Evolutionary conservation across 2,797 vertebrate genomes (phyloP).

Genomic region (Squalus acanthias): DNA sequence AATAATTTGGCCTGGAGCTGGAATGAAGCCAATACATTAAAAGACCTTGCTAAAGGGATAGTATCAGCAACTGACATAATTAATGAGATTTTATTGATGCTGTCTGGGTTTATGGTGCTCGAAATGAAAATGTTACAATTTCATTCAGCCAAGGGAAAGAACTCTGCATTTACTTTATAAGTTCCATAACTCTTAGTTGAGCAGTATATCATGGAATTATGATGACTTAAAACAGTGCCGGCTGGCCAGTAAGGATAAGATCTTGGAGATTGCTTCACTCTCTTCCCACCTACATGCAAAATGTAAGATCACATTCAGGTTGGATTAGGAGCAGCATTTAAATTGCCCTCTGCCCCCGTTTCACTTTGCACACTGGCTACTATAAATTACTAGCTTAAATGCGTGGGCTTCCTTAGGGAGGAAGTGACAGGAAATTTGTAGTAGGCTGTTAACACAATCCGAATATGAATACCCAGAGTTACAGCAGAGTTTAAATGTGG

Average conservation of each 20-base stretch:
- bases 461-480: background rate
- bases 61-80: background rate
- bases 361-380: background rate
- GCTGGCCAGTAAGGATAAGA: background rate
- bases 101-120: background rate
- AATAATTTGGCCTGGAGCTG: background rate
- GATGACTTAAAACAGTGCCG: background rate
- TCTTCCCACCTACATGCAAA: background rate
- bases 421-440: background rate
- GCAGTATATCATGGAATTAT: background rate
- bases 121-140: constrained; percentile 12
- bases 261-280: background rate
- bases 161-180: background rate
- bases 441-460: background rate
- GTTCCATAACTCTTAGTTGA: background rate
- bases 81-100: background rate
- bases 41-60: background rate
- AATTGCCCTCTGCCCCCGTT: background rate
- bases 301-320: background rate
- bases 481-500: background rate
- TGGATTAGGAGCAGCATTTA: background rate
- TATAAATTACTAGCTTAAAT: background rate
- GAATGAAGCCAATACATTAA: background rate
- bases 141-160: background rate
- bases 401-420: background rate